Evolutionary conservation across 2,888 invertebrate genomes (phyloP), one percentile per base, ranked within the genome.

Genomic region (Thecocarcelia acutangulata): DNA sequence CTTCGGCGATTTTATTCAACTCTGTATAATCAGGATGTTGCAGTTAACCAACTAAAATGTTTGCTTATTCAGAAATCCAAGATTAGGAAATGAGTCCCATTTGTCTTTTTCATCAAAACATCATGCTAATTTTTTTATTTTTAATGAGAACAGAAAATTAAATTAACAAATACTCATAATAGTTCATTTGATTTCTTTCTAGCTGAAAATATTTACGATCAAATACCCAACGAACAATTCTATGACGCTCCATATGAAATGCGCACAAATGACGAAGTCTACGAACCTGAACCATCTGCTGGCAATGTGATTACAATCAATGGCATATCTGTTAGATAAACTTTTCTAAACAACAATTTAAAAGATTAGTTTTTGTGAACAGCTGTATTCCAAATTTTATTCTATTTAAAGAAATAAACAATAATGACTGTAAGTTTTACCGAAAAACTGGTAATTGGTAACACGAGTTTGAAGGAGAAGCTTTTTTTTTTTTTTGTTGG

Each of bases 251-350:
- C 95, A 0, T 95, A 95, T 89, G 93, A 95, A 87, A 93, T 93
- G 85, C 90, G 92, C 66, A 90, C 92, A 24, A 92, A 92, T 75
- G 93, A 92, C 83, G 93, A 92, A 63, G 92, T 92, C 9, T 93
- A 93, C 87, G 93, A 93, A 86, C 91, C 91, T 1, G 91, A 91
- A 84, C 91, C 91, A 2, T 86, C 88, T 59, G 85, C 87, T 75
- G 87, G 86, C 48, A 91, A 90, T 86, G 94, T 94, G 21, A 95
- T 97, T 86, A 97, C 97, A 54, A 97, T 97, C 86, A 97, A 97
- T 88, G 97, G 97, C 9, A 96, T 97, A 58, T 94, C 96, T 46
- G 96, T 97, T 63, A 94, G 96, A 92, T 96, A 87, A 86, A 73
- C 81, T 73, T 68, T n/a, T 46, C 2, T 12, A n/a, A 9, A 48